Percentiles rank a stretch among this genome's conserved stretches.
These are phyloP conservation scores for Mormyrus proboscirostris DNA, from an alignment of 2,797 vertebrate species.

Conservation along the genomic window DNA sequence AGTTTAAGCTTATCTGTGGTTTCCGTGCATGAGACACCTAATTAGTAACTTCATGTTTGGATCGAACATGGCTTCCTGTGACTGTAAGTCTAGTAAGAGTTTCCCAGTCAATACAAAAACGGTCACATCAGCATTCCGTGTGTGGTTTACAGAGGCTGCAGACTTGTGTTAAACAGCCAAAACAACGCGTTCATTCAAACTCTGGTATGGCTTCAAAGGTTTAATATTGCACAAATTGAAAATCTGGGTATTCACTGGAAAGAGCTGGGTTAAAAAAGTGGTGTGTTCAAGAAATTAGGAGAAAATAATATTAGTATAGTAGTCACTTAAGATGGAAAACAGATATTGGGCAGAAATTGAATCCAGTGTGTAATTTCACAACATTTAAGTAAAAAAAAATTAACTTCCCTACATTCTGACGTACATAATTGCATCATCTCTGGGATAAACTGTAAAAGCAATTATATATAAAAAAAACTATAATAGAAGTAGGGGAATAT, in stretches of 20 bases:
- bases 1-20: neutral
- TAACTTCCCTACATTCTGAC: neutral
- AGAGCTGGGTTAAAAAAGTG: neutral
- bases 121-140: neutral
- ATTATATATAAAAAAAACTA: neutral
- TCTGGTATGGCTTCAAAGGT: neutral
- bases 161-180: neutral
- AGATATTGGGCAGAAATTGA: conserved; percentile 9
- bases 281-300: neutral
- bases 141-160: neutral
- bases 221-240: neutral
- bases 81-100: neutral
- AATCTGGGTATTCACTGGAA: neutral
- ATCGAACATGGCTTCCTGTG: neutral
- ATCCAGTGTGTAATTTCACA: conserved; percentile 1
- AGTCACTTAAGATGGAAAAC: neutral
- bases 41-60: neutral
- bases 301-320: conserved; percentile 9
- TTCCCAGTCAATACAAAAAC: neutral
- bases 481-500: neutral
- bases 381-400: neutral
- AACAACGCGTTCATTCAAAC: neutral
- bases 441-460: conserved; percentile 5
- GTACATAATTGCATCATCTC: neutral
- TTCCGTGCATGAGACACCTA: neutral